Conservation (phyloP, 2,888 invertebrate genomes). For the Deilephila porcellus region DNA sequence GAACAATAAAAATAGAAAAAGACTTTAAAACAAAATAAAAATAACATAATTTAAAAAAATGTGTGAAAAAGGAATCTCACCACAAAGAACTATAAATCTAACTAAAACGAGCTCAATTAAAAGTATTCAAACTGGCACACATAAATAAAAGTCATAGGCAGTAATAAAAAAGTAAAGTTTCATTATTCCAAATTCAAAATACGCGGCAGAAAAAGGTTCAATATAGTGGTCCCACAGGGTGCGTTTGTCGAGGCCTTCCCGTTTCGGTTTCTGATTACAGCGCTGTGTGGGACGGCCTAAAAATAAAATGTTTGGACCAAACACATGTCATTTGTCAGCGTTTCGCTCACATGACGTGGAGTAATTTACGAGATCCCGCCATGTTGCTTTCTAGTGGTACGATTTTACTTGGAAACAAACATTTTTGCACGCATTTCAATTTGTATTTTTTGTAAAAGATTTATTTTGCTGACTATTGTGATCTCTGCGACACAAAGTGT, state of each 20-base stretch:
- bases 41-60: not conserved
- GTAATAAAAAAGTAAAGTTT: slow-evolving; percentile 31
- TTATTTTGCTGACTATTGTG: not conserved
- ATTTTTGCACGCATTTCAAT: not conserved
- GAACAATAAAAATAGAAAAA: not conserved
- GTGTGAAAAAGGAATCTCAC: not conserved
- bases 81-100: not conserved
- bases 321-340: slow-evolving; percentile 79
- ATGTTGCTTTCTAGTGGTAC: slow-evolving; percentile 49
- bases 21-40: not conserved
- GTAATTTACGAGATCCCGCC: slow-evolving; percentile 68
- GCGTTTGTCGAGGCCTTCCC: slow-evolving; percentile 34
- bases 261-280: slow-evolving; percentile 59
- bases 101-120: not conserved
- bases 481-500: too few relatives aligned
- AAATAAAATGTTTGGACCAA: slow-evolving; percentile 66
- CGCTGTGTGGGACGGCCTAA: slow-evolving; percentile 61
- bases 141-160: slow-evolving; percentile 15
- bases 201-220: slow-evolving; percentile 29
- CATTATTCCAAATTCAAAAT: slow-evolving; percentile 37
- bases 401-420: not conserved
- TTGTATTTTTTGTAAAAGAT: not conserved
- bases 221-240: slow-evolving; percentile 24
- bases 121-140: slow-evolving; percentile 15
- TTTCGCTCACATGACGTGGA: slow-evolving; percentile 68